Percentiles rank a stretch among this genome's conserved stretches.
phyloP scores from a whole-genome alignment of 2,113 vertebrate genomes.

The Lampris megalopsis region DNA sequence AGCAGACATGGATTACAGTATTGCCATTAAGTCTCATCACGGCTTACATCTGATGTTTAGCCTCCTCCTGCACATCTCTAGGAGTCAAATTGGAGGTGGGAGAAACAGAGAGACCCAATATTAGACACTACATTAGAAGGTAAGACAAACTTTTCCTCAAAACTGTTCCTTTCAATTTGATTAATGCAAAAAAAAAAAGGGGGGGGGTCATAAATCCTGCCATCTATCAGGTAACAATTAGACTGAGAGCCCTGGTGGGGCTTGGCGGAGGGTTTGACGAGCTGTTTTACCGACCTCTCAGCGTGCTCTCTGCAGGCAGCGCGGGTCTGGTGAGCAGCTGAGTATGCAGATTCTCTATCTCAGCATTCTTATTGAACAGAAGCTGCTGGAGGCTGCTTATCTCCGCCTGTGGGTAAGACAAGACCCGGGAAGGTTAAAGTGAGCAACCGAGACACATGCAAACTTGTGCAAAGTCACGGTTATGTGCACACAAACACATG shows the following conservation, averaged over 20 bases:
- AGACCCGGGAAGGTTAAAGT: conserved; percentile 16
- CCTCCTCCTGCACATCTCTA: conserved; percentile 88
- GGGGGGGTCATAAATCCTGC: conserved; percentile 28
- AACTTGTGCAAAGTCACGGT: neutral
- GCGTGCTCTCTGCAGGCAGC: conserved; percentile 82
- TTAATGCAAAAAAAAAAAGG: conserved; percentile 18
- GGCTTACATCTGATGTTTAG: conserved; percentile 90
- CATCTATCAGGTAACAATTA: conserved; percentile 29
- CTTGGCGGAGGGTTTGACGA: neutral
- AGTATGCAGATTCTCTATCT: conserved; percentile 92
- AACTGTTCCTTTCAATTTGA: conserved; percentile 31
- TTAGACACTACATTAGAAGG: conserved; percentile 65
- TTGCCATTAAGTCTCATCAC: conserved; percentile 67
- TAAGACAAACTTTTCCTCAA: conserved; percentile 19
- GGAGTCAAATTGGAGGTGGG: conserved; percentile 35
- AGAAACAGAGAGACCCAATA: conserved; percentile 78
- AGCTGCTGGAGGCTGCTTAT: conserved; percentile 93
- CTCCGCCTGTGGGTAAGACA: conserved; percentile 84
- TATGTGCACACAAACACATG: neutral
- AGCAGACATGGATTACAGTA: conserved; percentile 48
- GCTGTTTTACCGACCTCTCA: conserved; percentile 86
- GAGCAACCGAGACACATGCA: conserved; percentile 2
- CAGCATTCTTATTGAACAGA: conserved; percentile 90
- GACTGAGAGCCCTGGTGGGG: conserved; percentile 18
- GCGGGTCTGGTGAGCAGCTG: conserved; percentile 87